Conservation (phyloP, 2,888 invertebrate genomes). For the Agonopterix heracliana region DNA sequence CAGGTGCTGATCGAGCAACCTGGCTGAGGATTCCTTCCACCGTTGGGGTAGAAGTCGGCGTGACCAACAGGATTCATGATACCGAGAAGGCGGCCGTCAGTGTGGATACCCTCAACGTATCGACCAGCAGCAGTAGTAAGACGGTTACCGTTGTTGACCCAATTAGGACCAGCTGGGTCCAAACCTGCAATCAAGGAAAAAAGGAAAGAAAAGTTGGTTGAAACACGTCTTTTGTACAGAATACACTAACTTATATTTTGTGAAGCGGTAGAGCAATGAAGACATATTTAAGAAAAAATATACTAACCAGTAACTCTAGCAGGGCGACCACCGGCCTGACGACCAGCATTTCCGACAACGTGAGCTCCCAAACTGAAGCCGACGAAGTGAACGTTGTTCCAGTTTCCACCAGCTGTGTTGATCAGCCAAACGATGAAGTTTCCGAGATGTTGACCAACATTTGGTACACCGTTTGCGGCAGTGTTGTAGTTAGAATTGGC, state of each 20-base stretch:
- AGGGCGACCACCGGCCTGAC: slow-evolving; percentile 22
- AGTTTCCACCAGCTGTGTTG: slow-evolving; percentile 31
- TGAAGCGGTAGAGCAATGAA: background rate
- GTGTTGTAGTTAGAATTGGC: slow-evolving; percentile 19
- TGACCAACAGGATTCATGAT: slow-evolving; percentile 30
- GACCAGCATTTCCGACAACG: slow-evolving; percentile 40
- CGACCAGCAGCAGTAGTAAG: slow-evolving; percentile 23
- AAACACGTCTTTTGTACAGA: background rate
- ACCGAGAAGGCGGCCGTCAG: slow-evolving; percentile 33
- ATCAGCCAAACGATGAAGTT: slow-evolving; percentile 37
- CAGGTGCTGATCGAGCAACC: slow-evolving; percentile 22
- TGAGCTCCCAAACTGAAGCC: slow-evolving; percentile 55
- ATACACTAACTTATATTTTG: background rate
- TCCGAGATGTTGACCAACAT: slow-evolving; percentile 24
- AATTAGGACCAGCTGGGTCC: slow-evolving; percentile 42
- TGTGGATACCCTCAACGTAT: slow-evolving; percentile 41
- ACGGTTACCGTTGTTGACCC: slow-evolving; percentile 26
- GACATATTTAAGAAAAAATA: background rate
- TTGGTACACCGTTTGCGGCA: slow-evolving; percentile 18
- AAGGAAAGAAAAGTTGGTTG: background rate
- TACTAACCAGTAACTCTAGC: slow-evolving; percentile 31
- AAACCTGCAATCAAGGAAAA: slow-evolving; percentile 24
- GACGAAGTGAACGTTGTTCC: slow-evolving; percentile 38
- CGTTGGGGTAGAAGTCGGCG: slow-evolving; percentile 40
- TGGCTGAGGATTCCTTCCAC: slow-evolving; percentile 30